Evolutionary conservation across 1,140 invertebrate genomes (phyloP), one percentile per base, ranked within the genome.

Genomic region (Chlorops oryzae): DNA sequence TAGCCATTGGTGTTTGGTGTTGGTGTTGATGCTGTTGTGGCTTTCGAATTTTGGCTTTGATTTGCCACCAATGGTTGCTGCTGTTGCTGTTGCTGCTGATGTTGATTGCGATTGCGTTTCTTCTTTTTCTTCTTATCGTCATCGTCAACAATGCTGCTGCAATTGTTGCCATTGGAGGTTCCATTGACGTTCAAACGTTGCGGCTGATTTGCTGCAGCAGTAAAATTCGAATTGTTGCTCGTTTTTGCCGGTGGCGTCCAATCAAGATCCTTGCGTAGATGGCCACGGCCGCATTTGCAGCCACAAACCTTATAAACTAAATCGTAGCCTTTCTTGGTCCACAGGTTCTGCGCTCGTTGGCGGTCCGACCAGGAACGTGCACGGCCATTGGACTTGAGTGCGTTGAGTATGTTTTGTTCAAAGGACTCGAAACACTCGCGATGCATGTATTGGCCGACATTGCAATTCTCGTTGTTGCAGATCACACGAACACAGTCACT

Each of bases 291-390:
- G 74, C 94, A 85, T 61, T 87, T 81, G 78, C 93, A 84, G 58
- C 87, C 83, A 80, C 92, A 89, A 37, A 92, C 87, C 68, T 90
- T 91, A 67, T 86, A 90, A 1, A 92, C 90, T 65, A 96, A 75
- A 72, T 98, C 93, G 75, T 96, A 96, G 12, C 92, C 93, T 73
- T 95, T 95, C 74, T 96, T 96, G 32, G 92, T 96, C 94, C 94
- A 98, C 47, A 98, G 75, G 70, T 97, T 95, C 74, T 96, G 92
- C 55, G 89, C 81, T 15, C 92, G 80, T 73, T 97, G 92, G 39
- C 91, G 80, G 69, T 96, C 92, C 21, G 90, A 92, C 93, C 93
- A 96, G 45, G 87, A 90, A 15, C 92, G 80, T 2, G 92, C 92
- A 15, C 92, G 76, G 12, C 91, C 91, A 74, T 88, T 92, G 6